Base-by-base conservation (phyloP, 1,140 invertebrate species). In the Megalonaias nervosa region DNA sequence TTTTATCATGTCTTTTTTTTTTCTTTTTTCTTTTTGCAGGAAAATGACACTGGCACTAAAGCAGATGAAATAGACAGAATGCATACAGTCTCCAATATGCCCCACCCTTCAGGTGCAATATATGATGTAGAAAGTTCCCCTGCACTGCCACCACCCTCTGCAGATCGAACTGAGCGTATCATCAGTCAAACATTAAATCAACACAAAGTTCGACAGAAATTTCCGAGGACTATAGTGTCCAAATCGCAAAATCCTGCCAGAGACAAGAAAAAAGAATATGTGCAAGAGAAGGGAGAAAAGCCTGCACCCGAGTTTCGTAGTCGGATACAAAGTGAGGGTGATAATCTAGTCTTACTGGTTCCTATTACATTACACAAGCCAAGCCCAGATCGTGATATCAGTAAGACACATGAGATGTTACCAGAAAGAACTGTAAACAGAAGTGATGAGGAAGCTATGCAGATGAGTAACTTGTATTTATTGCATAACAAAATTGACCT, bases 151-250 rank as follows among this genome's bases (percentile, higher is more conserved):
- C 76, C 70, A 21, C 78, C 78, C 4, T 65, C 73, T 19, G 67
- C 67, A 5, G 74, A 71, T 15, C 58, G 48, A 0, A 75, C 78
- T 64, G 74, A 80, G 55, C 65, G 67, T 4, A 38, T 80, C 16
- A 80, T 80, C 16, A 75, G 73, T 67, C 21, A 58, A 19, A 75
- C 72, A 17, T 60, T 80, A 38, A 71, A 75, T 56, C 78, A 80
- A 58, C 70, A 75, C 19, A 71, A 61, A 60, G 31, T 67, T 21
- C 38, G 48, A 16, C 31, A 67, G 57, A 67, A 38, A 55, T 56
- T 67, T 17, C 66, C 66, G 13, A 67, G 23, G 19, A 55, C 57
- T 55, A 55, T 31, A 1, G 38, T 56, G n/a, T 67, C 66, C 48
- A 67, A 67, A 21, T 55, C 48, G 3, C 26, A 67, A 56, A 67